phyloP scores from a whole-genome alignment of 2,797 vertebrate species.

The Halcyon smyrnensis region DNA sequence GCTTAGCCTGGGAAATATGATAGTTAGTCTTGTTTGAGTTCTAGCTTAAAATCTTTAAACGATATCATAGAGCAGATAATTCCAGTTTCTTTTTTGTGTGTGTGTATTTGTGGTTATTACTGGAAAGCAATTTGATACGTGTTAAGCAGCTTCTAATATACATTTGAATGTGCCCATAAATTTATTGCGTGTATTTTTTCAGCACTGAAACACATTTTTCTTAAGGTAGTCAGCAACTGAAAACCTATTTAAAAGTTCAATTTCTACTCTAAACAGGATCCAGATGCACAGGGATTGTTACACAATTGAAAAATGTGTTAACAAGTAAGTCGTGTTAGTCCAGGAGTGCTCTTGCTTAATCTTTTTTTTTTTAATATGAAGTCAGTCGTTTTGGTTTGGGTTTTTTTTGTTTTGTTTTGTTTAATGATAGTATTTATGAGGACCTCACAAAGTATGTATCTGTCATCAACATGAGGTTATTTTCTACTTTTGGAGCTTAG shows the following conservation, averaged over 20 bases:
- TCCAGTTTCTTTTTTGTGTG: background rate
- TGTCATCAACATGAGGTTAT: background rate
- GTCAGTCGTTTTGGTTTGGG: background rate
- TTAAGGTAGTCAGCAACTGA: background rate
- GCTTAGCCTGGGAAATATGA: background rate
- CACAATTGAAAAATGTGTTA: background rate
- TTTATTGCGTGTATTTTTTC: background rate
- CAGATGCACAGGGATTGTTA: background rate
- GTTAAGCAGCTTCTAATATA: constrained; percentile 17
- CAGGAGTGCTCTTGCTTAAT: background rate
- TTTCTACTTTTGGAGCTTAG: background rate
- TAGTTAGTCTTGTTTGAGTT: background rate
- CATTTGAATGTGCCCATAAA: background rate
- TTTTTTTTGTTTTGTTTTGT: background rate
- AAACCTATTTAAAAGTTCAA: background rate
- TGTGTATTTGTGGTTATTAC: background rate
- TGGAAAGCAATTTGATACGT: background rate
- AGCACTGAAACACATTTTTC: background rate
- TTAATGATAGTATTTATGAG: background rate
- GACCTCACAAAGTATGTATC: background rate
- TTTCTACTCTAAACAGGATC: background rate
- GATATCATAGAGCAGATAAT: background rate
- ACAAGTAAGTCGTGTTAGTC: background rate
- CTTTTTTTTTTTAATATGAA: background rate
- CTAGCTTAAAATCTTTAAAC: constrained; percentile 29